Conservation (phyloP, 2,113 vertebrate species). For the Merops nubicus region DNA sequence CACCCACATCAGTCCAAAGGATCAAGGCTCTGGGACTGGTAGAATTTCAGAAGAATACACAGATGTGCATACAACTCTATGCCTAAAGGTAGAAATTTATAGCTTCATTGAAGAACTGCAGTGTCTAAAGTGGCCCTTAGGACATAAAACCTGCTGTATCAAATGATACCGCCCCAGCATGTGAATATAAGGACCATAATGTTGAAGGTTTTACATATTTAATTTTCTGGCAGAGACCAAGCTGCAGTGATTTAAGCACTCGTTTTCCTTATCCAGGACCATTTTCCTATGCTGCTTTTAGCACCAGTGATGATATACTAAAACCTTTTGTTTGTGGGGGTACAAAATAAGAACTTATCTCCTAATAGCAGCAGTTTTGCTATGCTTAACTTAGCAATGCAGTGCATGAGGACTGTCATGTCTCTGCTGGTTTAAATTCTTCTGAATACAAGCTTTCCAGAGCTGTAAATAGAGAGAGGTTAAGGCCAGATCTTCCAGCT, state of each 20-base stretch:
- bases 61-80: not conserved
- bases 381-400: conserved; percentile 10
- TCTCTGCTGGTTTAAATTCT: conserved; percentile 43
- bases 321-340: conserved; percentile 50
- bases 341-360: conserved; percentile 69
- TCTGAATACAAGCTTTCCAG: conserved; percentile 1
- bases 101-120: not conserved
- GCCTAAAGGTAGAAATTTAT: conserved; percentile 1
- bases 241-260: conserved; percentile 36
- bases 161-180: conserved; percentile 11
- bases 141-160: conserved; percentile 16
- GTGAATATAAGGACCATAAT: conserved; percentile 18
- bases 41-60: not conserved
- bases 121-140: not conserved
- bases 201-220: conserved; percentile 53
- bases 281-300: conserved; percentile 53
- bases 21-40: not conserved
- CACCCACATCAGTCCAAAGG: not conserved
- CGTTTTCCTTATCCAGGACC: conserved; percentile 22
- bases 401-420: not conserved
- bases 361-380: conserved; percentile 55
- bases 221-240: conserved; percentile 49
- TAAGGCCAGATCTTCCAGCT: conserved; percentile 47
- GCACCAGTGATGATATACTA: conserved; percentile 46
- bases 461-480: conserved; percentile 40